Evolutionary conservation across 2,113 vertebrate species (phyloP).

Genomic region (Malurus cyaneus): DNA sequence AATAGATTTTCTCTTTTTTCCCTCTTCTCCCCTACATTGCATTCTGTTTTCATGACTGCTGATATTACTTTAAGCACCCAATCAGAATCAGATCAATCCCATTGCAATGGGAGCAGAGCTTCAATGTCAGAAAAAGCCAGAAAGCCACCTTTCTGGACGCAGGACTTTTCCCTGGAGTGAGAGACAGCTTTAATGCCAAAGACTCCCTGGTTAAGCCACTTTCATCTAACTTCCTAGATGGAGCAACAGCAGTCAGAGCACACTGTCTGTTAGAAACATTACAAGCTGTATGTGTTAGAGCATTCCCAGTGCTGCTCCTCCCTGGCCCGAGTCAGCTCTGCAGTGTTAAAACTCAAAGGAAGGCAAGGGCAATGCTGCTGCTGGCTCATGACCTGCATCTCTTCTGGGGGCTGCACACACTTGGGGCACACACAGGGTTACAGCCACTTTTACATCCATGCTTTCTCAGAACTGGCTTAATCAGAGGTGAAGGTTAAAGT

Average conservation of each 20-base stretch:
- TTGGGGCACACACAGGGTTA: accelerated
- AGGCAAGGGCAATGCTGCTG: not conserved
- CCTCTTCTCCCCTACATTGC: not conserved
- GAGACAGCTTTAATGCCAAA: not conserved
- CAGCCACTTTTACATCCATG: not conserved
- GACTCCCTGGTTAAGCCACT: not conserved
- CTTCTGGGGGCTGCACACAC: accelerated
- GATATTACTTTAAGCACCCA: not conserved
- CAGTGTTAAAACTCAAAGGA: not conserved
- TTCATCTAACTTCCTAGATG: not conserved
- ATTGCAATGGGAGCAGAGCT: not conserved
- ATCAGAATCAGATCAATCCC: not conserved
- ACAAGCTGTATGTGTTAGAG: not conserved
- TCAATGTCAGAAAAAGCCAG: not conserved
- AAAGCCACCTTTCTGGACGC: not conserved
- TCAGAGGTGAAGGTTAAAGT: not conserved
- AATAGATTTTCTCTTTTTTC: not conserved
- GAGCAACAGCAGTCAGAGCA: not conserved
- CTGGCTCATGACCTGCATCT: accelerated
- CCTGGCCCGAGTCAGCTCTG: not conserved
- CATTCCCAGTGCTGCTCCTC: not conserved
- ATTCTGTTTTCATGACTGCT: not conserved
- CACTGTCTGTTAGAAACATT: not conserved
- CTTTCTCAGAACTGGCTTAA: not conserved
- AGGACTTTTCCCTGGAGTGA: not conserved